Percentiles rank a stretch among this genome's conserved stretches.
Conservation (phyloP, 2,113 vertebrate species). For the Butorides virescens region DNA sequence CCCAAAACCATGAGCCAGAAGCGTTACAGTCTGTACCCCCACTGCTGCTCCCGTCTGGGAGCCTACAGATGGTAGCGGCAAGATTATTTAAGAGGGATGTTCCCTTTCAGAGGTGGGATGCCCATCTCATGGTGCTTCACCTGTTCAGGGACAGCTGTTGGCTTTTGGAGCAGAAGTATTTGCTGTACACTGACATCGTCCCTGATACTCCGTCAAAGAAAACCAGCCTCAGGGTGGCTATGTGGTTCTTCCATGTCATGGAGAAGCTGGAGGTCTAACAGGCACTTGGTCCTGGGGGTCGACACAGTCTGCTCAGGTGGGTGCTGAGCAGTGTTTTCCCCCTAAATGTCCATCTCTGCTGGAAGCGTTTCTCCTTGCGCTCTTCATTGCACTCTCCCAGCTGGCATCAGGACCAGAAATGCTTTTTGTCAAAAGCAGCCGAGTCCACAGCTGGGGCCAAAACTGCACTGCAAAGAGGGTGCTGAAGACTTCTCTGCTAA, state of each 20-base stretch:
- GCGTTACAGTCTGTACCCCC: neutral
- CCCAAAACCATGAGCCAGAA: neutral
- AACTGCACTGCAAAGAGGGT: neutral
- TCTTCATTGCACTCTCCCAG: neutral
- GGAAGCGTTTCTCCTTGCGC: neutral
- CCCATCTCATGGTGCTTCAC: neutral
- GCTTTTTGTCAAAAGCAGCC: fast-evolving
- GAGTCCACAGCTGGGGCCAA: neutral
- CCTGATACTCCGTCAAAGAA: neutral
- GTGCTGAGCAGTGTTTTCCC: neutral
- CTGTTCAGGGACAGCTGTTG: neutral
- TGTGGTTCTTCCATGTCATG: neutral
- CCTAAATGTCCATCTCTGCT: neutral
- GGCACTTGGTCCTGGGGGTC: fast-evolving
- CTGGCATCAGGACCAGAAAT: neutral
- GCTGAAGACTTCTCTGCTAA: neutral
- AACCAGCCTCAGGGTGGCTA: neutral
- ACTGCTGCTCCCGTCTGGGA: neutral
- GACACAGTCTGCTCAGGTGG: neutral
- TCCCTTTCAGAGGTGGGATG: neutral
- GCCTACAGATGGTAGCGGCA: neutral
- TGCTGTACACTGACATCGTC: neutral
- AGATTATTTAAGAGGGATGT: neutral
- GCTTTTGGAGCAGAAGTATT: neutral
- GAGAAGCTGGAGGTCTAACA: neutral